These are phyloP conservation scores for Therioaphis trifolii DNA, from an alignment of 2,888 invertebrate genomes.

Conservation along the genomic window DNA sequence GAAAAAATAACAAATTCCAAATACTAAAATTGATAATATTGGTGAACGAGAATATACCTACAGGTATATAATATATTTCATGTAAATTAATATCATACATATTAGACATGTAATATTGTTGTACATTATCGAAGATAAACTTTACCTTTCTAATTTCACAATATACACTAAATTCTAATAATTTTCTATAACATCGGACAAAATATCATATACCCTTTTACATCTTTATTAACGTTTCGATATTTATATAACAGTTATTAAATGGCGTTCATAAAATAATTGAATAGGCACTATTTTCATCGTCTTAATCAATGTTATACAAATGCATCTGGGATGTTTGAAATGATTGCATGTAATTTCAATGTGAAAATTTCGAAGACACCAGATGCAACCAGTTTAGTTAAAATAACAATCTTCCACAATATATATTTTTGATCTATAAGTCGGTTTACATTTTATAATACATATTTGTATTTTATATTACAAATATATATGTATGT, in stretches of 20 bases:
- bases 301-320: neutral
- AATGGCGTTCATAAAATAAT: neutral
- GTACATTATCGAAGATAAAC: neutral
- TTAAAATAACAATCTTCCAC: neutral
- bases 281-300: neutral
- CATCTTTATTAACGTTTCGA: neutral
- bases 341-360: no score
- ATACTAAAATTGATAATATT: constrained; percentile 21
- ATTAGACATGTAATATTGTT: neutral
- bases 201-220: constrained; percentile 36
- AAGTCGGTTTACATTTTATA: neutral
- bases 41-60: constrained; percentile 13
- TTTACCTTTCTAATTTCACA: neutral
- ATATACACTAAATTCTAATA: neutral
- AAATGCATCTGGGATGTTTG: no score
- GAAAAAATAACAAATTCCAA: constrained; percentile 10
- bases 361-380: no score
- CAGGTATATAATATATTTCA: constrained; percentile 6
- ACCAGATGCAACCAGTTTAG: neutral
- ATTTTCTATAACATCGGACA: constrained; percentile 24
- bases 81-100: neutral
- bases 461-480: no score
- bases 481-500: no score
- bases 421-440: neutral
- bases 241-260: neutral